phyloP scores from a whole-genome alignment of 1,140 invertebrate genomes.

The Hypsibius dujardini region DNA sequence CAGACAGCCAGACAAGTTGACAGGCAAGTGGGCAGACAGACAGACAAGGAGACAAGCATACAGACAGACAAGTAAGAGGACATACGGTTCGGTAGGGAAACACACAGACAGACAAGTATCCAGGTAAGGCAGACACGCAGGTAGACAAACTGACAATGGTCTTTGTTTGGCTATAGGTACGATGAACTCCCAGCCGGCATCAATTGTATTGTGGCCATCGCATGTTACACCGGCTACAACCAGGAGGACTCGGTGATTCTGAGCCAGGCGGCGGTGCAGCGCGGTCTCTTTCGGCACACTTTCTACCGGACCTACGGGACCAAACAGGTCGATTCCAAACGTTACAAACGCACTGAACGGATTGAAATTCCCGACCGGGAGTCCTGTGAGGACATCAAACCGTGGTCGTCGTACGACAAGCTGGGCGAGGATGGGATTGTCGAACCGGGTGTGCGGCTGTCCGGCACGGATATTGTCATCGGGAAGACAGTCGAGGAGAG shows the following conservation, averaged over 20 bases:
- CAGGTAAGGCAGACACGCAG: too few species aligned
- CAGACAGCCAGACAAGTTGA: too few species aligned
- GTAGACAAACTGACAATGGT: too few species aligned
- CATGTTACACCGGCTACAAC: too few species aligned
- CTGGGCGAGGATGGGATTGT: neutral
- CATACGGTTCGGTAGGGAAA: neutral
- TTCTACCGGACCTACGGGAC: neutral
- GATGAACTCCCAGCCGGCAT: too few species aligned
- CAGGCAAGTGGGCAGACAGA: too few species aligned
- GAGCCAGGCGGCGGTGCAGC: neutral
- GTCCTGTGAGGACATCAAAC: neutral
- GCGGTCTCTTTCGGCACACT: neutral
- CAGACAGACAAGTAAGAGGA: too few species aligned
- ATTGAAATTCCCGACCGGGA: neutral
- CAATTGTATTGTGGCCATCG: too few species aligned
- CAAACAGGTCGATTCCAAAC: neutral
- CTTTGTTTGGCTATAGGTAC: too few species aligned
- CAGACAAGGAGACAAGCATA: too few species aligned
- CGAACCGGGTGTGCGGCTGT: neutral
- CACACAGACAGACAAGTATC: too few species aligned
- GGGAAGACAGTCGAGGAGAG: neutral
- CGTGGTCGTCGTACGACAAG: neutral
- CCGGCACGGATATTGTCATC: neutral
- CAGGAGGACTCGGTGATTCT: neutral
- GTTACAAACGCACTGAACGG: neutral